A percentile compares a stretch with the other conserved stretches of the same genome.
These are phyloP conservation scores for Bradynema listronoti DNA, from an alignment of 1,140 invertebrate species.

Conservation along the genomic window DNA sequence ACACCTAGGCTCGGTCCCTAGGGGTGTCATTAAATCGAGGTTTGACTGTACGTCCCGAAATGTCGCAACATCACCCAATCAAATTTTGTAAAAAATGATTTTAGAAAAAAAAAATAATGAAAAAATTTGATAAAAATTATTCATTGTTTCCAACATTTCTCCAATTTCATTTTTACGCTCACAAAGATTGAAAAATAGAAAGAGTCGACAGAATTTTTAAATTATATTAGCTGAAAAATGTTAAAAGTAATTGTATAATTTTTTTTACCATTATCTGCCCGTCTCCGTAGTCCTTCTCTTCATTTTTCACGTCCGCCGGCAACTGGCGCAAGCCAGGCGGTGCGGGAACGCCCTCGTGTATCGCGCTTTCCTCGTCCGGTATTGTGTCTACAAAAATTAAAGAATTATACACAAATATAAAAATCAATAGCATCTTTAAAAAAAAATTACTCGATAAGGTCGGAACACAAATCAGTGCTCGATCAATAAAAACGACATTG, in stretches of 20 bases:
- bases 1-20: too few relatives aligned
- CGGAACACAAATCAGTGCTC: slow-evolving; percentile 88
- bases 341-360: slow-evolving; percentile 81
- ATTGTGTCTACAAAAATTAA: slow-evolving; percentile 68
- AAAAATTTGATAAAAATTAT: background rate
- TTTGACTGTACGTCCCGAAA: too few relatives aligned
- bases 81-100: too few relatives aligned
- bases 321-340: slow-evolving; percentile 70
- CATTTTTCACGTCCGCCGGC: slow-evolving; percentile 72
- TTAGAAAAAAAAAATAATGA: background rate
- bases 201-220: background rate
- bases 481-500: slow-evolving; percentile 96
- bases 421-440: slow-evolving; percentile 12
- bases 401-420: slow-evolving; percentile 11
- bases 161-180: background rate
- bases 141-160: too few relatives aligned
- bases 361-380: slow-evolving; percentile 83
- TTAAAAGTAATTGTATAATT: background rate
- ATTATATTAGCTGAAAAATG: slow-evolving; percentile 9
- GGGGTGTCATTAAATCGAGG: too few relatives aligned
- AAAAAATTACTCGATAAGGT: slow-evolving; percentile 65
- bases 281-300: slow-evolving; percentile 58
- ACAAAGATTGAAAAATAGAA: slow-evolving; percentile 5
- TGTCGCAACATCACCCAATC: too few relatives aligned
- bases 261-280: slow-evolving; percentile 50